Base-by-base conservation (phyloP, 23 tunicate genomes). In the Corella eumyota region DNA sequence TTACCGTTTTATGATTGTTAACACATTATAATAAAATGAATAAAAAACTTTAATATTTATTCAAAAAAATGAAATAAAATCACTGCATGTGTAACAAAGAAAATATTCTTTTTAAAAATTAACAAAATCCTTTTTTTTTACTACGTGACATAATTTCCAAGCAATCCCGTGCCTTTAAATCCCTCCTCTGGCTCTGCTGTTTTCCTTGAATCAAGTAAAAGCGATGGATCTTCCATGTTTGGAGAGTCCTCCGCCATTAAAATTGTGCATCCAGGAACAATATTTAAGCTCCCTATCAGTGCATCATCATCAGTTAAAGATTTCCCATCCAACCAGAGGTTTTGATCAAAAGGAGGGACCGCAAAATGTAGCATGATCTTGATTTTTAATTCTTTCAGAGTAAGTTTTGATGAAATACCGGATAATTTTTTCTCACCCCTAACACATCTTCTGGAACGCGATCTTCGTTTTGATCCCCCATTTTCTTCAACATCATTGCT, bases 341-440 rank as follows among this genome's bases (percentile, higher is more conserved):
- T 85, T 45, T 85, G 95, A 53, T 85, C 95, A 71, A 85, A 85
- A 2, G 95, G 95, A 0, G 95, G 85, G 15, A 85, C 65, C 22
- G 85, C 71, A 58, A 69, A 76, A n/a, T 68, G 45, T 36, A 24
- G 22, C 95, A 85, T 85, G 7, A 85, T 66, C 62, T 65, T 71
- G 2, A 85, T 44, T 61, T 85, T 85, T 27, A 85, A 49, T n/a
- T 77, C 73, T 58, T 77, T 77, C 38, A 85, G 69, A 3, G 95
- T 85, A 61, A 81, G 34, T 11, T 30, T 34, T 4, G 95, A 85
- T 0, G 95, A 85, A 31, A 77, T 58, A 36, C 53, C 45, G 15
- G 62, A 50, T 19, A 85, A 29, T 36, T 65, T 70, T 40, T 85
- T 85, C 34, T 71, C 95, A 27, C 95, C 95, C 0, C 85, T 53